These are phyloP conservation scores for Lepidocyrtinus sp. DNA, from an alignment of 2,888 invertebrate species.

Conservation along the genomic window DNA sequence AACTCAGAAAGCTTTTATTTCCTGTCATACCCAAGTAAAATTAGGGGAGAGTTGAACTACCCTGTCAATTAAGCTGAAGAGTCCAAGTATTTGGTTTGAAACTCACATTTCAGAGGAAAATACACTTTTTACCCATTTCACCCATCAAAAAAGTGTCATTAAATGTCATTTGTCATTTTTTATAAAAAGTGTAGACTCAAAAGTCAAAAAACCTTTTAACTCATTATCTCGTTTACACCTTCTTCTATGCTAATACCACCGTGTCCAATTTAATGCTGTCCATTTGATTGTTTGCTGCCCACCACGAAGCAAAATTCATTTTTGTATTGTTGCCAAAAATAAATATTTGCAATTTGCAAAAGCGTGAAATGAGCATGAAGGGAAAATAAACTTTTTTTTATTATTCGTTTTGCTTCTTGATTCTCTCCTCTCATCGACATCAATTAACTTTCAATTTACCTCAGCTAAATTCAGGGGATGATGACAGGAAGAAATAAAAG, in stretches of 20 bases:
- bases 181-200: not conserved
- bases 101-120: not conserved
- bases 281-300: not conserved
- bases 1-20: conserved; percentile 38
- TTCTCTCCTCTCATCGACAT: conserved; percentile 3
- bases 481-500: conserved; percentile 17
- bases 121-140: not conserved
- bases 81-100: not conserved
- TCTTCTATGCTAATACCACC: conserved; percentile 42
- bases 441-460: conserved; percentile 17
- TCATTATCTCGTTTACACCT: conserved; percentile 38
- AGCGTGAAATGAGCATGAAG: conserved; percentile 34
- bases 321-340: conserved; percentile 12
- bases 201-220: conserved; percentile 30
- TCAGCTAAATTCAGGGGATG: not conserved
- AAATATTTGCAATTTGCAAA: conserved; percentile 13
- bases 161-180: conserved; percentile 46
- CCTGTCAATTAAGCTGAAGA: conserved; percentile 45
- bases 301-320: conserved; percentile 16
- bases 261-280: conserved; percentile 14
- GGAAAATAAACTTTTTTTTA: not conserved
- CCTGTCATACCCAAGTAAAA: not conserved
- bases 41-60: conserved; percentile 36
- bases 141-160: conserved; percentile 41
- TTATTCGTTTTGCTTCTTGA: conserved; percentile 12